Evolutionary conservation across 2,888 invertebrate species (phyloP).

Genomic region (Anticlea derivata): DNA sequence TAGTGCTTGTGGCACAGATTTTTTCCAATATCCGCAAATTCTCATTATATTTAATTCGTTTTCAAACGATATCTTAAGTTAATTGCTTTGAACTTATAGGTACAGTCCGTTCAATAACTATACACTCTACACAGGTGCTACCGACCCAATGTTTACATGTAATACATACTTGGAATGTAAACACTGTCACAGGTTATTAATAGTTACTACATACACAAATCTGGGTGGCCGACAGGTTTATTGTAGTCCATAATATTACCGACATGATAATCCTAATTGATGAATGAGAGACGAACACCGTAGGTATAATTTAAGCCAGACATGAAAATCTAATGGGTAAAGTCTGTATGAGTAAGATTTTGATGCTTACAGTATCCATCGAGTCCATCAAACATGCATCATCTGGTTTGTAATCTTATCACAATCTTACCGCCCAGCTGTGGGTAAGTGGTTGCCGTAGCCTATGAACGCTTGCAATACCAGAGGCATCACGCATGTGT

Average conservation of each 20-base stretch:
- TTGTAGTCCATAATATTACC: slow-evolving; percentile 4
- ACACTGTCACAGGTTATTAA: slow-evolving; percentile 2
- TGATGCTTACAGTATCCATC: too few relatives aligned
- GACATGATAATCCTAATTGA: slow-evolving; percentile 17
- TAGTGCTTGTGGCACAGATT: too few relatives aligned
- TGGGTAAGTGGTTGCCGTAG: slow-evolving; percentile 7
- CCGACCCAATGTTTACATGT: slow-evolving; percentile 13
- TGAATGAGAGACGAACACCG: slow-evolving; percentile 16
- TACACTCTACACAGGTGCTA: background rate
- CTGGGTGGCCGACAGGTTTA: slow-evolving; percentile 22
- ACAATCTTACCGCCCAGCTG: too few relatives aligned
- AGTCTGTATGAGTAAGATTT: too few relatives aligned
- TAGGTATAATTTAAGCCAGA: slow-evolving; percentile 15
- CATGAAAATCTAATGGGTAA: background rate
- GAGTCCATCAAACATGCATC: too few relatives aligned
- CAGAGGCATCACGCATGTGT: too few relatives aligned
- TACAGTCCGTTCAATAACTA: slow-evolving; percentile 7
- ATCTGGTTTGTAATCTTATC: too few relatives aligned
- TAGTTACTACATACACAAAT: background rate
- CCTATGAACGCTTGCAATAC: too few relatives aligned
- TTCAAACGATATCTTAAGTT: too few relatives aligned
- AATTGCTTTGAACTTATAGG: background rate
- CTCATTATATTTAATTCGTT: too few relatives aligned
- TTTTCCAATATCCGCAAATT: too few relatives aligned
- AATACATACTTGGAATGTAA: slow-evolving; percentile 17